Conservation (phyloP, 2,888 invertebrate genomes). For the Amblyjoppa fuscipennis region DNA sequence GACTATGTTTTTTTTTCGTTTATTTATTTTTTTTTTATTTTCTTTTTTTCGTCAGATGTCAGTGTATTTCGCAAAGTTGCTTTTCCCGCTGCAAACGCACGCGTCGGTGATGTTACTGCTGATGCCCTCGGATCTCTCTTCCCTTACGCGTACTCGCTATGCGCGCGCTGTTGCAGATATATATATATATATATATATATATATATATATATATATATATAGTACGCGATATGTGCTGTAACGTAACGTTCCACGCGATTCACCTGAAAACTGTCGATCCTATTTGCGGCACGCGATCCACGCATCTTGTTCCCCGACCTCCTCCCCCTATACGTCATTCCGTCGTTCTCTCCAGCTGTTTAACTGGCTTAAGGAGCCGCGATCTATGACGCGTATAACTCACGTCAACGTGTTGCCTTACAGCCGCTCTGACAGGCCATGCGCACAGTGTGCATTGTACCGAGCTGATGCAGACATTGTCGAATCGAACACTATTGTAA, state of each 20-base stretch:
- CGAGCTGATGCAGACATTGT: neutral
- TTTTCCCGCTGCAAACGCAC: neutral
- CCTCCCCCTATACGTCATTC: conserved; percentile 8
- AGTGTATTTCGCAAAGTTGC: neutral
- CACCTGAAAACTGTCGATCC: conserved; percentile 58
- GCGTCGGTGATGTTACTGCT: neutral
- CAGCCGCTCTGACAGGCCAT: neutral
- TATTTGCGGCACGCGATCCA: conserved; percentile 64
- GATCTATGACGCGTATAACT: conserved; percentile 42
- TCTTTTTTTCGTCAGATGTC: neutral
- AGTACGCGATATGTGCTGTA: conserved; percentile 1
- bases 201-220: neutral
- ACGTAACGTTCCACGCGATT: conserved; percentile 57
- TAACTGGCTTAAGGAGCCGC: conserved; percentile 59
- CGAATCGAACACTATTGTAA: neutral
- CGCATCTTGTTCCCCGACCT: conserved; percentile 35
- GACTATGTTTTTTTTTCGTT: conserved; percentile 27
- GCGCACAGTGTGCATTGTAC: neutral
- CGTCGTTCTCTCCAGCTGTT: conserved; percentile 48
- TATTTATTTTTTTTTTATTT: neutral
- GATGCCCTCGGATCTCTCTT: conserved; percentile 16
- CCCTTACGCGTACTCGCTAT: conserved; percentile 10
- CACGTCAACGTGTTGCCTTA: neutral
- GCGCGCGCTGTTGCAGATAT: neutral
- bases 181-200: neutral